These are phyloP conservation scores for Morone saxatilis DNA, from an alignment of 2,113 vertebrate species.

Conservation along the genomic window DNA sequence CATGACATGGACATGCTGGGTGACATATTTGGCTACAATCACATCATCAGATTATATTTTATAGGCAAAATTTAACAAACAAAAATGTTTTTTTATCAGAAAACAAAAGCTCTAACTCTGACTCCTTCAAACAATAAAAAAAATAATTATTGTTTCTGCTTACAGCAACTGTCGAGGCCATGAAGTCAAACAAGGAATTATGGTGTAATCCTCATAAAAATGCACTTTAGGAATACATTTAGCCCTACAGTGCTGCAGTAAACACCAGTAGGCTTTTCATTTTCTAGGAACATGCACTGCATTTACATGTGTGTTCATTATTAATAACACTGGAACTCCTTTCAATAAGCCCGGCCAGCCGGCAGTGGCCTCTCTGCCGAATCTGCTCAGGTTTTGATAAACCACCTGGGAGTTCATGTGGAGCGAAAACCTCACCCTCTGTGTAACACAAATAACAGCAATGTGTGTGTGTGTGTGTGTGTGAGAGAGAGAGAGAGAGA, in stretches of 20 bases:
- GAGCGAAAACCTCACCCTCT: slow-evolving; percentile 71
- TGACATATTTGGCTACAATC: neutral
- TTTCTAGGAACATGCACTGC: slow-evolving; percentile 56
- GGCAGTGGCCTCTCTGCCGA: slow-evolving; percentile 57
- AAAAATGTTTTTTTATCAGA: neutral
- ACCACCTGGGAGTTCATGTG: slow-evolving; percentile 79
- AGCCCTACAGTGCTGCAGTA: slow-evolving; percentile 1
- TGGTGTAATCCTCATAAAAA: slow-evolving; percentile 43
- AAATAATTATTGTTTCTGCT: slow-evolving; percentile 12
- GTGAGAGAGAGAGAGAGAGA: slow-evolving; percentile 32
- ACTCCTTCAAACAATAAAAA: neutral
- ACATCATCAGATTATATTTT: neutral
- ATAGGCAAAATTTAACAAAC: neutral
- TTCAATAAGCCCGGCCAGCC: slow-evolving; percentile 35
- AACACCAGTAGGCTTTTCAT: slow-evolving; percentile 37
- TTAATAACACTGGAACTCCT: slow-evolving; percentile 54
- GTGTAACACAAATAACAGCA: slow-evolving; percentile 78
- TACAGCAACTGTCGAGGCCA: slow-evolving; percentile 1
- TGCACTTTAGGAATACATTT: slow-evolving; percentile 19
- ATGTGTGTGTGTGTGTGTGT: slow-evolving; percentile 57
- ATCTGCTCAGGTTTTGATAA: slow-evolving; percentile 79
- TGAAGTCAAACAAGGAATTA: slow-evolving; percentile 43
- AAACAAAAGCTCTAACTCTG: neutral
- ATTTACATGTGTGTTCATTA: slow-evolving; percentile 64
- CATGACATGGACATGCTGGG: neutral